Conservation (phyloP, 2,113 vertebrate species). For the Etheostoma spectabile region DNA sequence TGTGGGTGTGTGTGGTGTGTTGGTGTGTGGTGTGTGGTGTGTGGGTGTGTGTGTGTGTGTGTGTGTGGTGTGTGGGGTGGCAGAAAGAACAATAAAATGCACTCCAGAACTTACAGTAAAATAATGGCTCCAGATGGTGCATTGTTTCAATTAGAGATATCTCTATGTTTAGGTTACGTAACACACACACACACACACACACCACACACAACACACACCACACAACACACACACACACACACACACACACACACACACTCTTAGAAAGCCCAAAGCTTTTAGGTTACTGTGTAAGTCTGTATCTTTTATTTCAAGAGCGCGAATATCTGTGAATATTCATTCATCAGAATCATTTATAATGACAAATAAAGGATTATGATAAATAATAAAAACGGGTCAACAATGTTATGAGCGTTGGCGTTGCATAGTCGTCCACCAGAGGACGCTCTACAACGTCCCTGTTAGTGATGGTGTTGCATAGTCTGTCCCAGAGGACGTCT, state of each 20-base stretch:
- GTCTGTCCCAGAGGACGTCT: too few relatives aligned
- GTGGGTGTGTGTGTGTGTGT: conserved; percentile 15
- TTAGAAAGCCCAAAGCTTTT: neutral
- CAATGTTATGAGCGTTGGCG: too few relatives aligned
- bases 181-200: conserved; percentile 10
- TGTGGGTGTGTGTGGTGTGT: neutral
- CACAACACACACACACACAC: conserved; percentile 14
- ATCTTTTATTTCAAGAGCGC: too few relatives aligned
- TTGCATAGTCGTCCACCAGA: too few relatives aligned
- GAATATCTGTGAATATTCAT: too few relatives aligned
- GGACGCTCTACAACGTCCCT: too few relatives aligned
- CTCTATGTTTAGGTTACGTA: conserved; percentile 37
- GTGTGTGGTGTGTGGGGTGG: conserved; percentile 6
- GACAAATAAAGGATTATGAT: too few relatives aligned
- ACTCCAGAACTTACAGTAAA: conserved; percentile 24
- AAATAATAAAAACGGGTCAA: too few relatives aligned
- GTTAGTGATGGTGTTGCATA: too few relatives aligned
- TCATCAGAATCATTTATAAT: too few relatives aligned
- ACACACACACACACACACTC: neutral
- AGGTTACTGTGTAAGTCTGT: neutral
- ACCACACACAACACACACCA: too few relatives aligned
- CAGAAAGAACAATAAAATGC: conserved; percentile 35
- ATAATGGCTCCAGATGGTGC: conserved; percentile 59
- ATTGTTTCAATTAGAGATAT: conserved; percentile 38
- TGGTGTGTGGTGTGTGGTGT: neutral